Percentiles rank a stretch among this genome's conserved stretches.
These are phyloP conservation scores for Phodopus roborovskii DNA, from an alignment of 2,113 vertebrate genomes.

Conservation along the genomic window DNA sequence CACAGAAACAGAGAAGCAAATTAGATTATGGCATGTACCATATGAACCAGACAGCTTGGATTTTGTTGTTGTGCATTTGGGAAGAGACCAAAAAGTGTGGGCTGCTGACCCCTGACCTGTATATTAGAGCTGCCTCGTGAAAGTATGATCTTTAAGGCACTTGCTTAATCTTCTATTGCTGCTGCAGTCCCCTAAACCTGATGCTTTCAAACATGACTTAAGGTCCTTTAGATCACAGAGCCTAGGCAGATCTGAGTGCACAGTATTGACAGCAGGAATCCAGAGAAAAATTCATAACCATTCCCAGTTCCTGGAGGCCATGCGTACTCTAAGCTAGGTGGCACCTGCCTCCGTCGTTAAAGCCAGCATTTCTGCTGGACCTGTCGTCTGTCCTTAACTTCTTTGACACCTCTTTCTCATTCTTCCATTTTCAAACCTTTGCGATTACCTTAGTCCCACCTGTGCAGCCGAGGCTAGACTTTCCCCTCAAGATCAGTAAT, in stretches of 20 bases:
- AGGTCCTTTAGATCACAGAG: neutral
- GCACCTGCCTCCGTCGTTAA: neutral
- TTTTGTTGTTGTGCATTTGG: conserved; percentile 6
- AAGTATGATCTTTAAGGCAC: conserved; percentile 51
- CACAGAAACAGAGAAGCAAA: neutral
- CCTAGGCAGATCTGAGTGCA: neutral
- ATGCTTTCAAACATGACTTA: neutral
- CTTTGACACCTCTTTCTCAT: neutral
- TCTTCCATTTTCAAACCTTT: neutral
- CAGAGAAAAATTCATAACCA: too few relatives aligned
- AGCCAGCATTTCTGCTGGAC: neutral
- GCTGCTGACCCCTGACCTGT: accelerated
- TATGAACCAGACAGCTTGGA: conserved; percentile 27
- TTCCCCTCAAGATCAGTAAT: neutral
- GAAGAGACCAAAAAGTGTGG: neutral
- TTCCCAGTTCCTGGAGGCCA: neutral
- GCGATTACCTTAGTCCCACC: neutral
- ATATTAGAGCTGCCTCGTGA: neutral
- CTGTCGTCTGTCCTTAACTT: neutral
- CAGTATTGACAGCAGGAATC: accelerated
- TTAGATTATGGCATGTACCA: neutral
- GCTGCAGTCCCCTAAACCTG: neutral
- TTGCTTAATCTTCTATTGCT: neutral
- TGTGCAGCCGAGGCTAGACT: neutral
- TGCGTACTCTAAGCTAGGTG: neutral